Evolutionary conservation across 1,140 invertebrate genomes (phyloP).

Genomic region (Zaprionus taronus): DNA sequence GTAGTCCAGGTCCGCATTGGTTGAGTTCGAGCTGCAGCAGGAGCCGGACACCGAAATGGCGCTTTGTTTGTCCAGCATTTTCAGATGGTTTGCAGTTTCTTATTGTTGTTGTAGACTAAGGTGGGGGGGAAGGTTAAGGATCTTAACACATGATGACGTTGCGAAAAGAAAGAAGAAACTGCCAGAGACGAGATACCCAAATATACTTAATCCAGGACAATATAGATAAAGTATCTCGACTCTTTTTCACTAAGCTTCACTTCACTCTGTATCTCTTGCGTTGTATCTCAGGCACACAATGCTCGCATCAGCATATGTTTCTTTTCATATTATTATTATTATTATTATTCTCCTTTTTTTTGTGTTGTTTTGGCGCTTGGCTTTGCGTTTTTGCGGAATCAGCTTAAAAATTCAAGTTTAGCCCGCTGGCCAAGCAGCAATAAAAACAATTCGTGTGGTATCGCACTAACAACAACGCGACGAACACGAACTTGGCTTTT

Average conservation of each 20-base stretch:
- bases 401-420: slow-evolving; percentile 83
- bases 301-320: slow-evolving; percentile 61
- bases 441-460: slow-evolving; percentile 44
- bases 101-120: neutral
- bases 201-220: slow-evolving; percentile 84
- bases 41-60: slow-evolving; percentile 61
- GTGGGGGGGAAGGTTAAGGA: neutral
- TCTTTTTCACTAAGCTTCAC: slow-evolving; percentile 34
- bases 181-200: slow-evolving; percentile 60
- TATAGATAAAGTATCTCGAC: slow-evolving; percentile 81
- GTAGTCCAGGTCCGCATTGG: slow-evolving; percentile 74
- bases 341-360: slow-evolving; percentile 15
- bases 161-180: slow-evolving; percentile 9
- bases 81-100: neutral
- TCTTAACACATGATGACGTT: slow-evolving; percentile 47
- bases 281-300: slow-evolving; percentile 41
- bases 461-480: slow-evolving; percentile 24
- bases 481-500: slow-evolving; percentile 6
- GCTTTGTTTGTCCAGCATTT: slow-evolving; percentile 73
- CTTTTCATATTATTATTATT: slow-evolving; percentile 30
- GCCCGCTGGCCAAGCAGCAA: slow-evolving; percentile 53
- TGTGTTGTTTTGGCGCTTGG: slow-evolving; percentile 18
- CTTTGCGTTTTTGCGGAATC: slow-evolving; percentile 67
- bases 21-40: slow-evolving; percentile 73
- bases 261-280: slow-evolving; percentile 44